Evolutionary conservation across 2,113 vertebrate genomes (phyloP).

Genomic region (Actenoides hombroni): DNA sequence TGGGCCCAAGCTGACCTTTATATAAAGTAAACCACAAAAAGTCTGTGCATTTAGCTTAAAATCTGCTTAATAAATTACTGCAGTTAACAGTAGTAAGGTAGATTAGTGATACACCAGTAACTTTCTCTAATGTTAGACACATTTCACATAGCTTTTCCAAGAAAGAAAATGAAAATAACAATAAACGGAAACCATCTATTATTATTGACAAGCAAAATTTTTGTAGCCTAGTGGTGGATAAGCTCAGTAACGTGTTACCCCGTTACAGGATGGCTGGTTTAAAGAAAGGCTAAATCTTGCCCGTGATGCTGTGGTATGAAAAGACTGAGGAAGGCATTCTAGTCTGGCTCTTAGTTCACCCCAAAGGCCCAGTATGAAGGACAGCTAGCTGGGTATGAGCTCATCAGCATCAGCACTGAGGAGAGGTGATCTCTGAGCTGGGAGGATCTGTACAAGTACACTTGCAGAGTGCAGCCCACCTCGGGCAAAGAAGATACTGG

Average conservation of each 20-base stretch:
- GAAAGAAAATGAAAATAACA: neutral
- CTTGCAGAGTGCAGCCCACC: neutral
- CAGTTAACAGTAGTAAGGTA: constrained; percentile 3
- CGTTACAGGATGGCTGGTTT: neutral
- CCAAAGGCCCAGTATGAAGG: neutral
- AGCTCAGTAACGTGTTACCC: neutral
- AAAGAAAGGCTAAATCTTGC: constrained; percentile 45
- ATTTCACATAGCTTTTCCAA: neutral
- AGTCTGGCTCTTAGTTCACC: neutral
- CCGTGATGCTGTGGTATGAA: neutral
- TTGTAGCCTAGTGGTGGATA: neutral
- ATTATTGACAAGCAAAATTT: constrained; percentile 10
- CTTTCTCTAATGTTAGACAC: neutral
- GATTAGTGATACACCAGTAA: neutral
- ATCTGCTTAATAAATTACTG: neutral
- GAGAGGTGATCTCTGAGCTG: neutral
- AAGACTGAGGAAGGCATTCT: neutral
- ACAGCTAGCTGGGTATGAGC: neutral
- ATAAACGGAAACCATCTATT: neutral
- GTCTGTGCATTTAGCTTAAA: neutral
- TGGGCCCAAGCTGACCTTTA: neutral
- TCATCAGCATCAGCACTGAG: accelerated
- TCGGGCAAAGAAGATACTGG: neutral
- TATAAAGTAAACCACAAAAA: neutral
- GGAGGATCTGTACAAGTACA: neutral